Evolutionary conservation across 2,797 vertebrate genomes (phyloP).

Genomic region (Anomalospiza imberbis): DNA sequence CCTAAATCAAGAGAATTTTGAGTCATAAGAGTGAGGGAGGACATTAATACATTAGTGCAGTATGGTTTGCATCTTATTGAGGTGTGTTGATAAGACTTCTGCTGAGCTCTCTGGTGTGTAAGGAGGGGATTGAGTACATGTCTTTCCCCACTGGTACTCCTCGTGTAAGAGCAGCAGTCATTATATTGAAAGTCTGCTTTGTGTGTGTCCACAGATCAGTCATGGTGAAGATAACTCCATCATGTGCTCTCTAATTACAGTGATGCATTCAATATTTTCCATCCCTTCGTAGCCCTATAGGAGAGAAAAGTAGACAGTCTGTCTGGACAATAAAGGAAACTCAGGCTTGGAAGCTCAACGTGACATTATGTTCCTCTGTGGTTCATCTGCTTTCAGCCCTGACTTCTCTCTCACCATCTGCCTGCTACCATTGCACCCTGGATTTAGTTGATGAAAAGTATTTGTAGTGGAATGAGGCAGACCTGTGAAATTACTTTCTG

Average conservation of each 20-base stretch:
- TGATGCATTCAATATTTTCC: neutral
- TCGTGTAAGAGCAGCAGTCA: neutral
- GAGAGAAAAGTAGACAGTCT: neutral
- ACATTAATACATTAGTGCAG: neutral
- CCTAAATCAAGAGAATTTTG: neutral
- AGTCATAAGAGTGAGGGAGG: neutral
- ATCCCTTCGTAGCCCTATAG: neutral
- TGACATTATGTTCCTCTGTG: neutral
- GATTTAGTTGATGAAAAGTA: neutral
- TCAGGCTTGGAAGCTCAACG: neutral
- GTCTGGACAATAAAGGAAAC: neutral
- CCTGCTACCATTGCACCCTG: neutral
- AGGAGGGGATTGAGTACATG: accelerated
- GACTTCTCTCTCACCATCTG: neutral
- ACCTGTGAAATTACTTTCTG: neutral
- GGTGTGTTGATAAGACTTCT: neutral
- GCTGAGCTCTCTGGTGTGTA: neutral
- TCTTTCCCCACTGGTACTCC: neutral
- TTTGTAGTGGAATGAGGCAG: neutral
- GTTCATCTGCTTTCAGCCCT: neutral
- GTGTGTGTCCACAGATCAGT: neutral
- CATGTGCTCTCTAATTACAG: neutral
- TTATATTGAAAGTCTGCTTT: neutral
- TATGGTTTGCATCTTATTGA: neutral
- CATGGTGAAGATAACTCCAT: neutral